These are phyloP conservation scores for Neoniphon sammara DNA, from an alignment of 2,797 vertebrate species.

Conservation along the genomic window DNA sequence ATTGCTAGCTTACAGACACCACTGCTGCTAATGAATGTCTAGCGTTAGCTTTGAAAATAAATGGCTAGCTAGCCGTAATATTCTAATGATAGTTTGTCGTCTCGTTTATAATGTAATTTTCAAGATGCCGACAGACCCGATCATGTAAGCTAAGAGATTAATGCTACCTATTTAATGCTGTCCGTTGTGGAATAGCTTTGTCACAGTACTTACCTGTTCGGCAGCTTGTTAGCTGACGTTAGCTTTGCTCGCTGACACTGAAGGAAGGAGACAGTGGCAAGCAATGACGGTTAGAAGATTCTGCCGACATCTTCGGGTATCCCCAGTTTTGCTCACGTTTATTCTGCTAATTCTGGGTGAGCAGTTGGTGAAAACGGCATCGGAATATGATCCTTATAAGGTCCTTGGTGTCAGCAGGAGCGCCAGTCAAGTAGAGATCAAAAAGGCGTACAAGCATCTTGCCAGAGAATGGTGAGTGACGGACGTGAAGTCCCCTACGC, in stretches of 20 bases:
- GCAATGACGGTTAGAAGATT: slow-evolving; percentile 46
- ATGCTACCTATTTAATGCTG: background rate
- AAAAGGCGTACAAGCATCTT: slow-evolving; percentile 91
- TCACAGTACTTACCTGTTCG: background rate
- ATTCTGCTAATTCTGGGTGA: slow-evolving; percentile 77
- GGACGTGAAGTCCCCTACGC: background rate
- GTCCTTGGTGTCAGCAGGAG: slow-evolving; percentile 87
- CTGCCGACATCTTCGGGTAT: slow-evolving; percentile 38
- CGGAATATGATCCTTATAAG: slow-evolving; percentile 89
- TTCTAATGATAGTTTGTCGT: background rate
- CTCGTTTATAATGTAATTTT: background rate
- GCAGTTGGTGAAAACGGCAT: slow-evolving; percentile 74
- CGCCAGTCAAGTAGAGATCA: slow-evolving; percentile 89
- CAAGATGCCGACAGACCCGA: background rate
- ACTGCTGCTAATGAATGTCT: slow-evolving; percentile 6
- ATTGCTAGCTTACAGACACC: background rate
- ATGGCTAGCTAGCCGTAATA: slow-evolving; percentile 42
- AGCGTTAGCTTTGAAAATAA: slow-evolving; percentile 38
- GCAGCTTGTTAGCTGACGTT: slow-evolving; percentile 24
- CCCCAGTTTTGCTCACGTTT: slow-evolving; percentile 45
- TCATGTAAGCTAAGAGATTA: slow-evolving; percentile 32
- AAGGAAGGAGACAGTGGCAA: slow-evolving; percentile 1
- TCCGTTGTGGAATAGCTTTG: background rate
- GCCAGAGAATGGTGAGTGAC: slow-evolving; percentile 91
- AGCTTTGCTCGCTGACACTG: slow-evolving; percentile 5